These are phyloP conservation scores for Sturnira hondurensis DNA, from an alignment of 2,113 vertebrate species.

Conservation along the genomic window DNA sequence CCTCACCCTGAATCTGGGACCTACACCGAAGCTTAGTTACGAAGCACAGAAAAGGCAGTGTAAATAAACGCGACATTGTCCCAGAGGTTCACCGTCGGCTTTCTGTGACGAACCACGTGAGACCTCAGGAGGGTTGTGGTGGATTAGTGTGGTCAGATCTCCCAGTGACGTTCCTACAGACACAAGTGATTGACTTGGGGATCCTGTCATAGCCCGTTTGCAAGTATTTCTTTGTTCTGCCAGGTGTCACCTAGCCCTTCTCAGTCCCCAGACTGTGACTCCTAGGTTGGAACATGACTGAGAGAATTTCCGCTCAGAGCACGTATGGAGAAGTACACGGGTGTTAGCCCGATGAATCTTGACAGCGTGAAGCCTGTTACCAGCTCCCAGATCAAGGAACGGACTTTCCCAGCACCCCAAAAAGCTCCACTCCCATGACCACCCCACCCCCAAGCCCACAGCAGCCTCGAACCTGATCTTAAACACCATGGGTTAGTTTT, in stretches of 20 bases:
- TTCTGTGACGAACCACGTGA: background rate
- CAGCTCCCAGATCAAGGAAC: background rate
- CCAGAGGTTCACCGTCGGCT: no score
- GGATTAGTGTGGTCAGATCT: background rate
- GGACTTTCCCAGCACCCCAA: background rate
- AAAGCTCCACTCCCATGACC: background rate
- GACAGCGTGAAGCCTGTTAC: background rate
- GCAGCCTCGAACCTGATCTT: background rate
- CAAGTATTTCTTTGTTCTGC: background rate
- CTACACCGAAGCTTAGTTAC: background rate
- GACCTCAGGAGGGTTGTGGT: background rate
- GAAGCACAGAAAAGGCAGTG: background rate
- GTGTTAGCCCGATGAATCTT: background rate
- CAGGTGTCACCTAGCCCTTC: background rate
- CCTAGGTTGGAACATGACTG: background rate
- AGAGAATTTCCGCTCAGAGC: background rate
- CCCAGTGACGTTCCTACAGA: background rate
- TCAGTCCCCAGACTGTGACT: background rate
- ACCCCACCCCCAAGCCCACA: background rate
- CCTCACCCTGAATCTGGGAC: background rate
- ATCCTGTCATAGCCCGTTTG: background rate
- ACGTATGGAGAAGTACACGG: background rate
- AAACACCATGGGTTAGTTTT: background rate
- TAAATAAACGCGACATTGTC: background rate
- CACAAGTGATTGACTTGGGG: background rate